These are phyloP conservation scores for Eudasyphora cyanicolor DNA, from an alignment of 2,888 invertebrate species.

Conservation along the genomic window DNA sequence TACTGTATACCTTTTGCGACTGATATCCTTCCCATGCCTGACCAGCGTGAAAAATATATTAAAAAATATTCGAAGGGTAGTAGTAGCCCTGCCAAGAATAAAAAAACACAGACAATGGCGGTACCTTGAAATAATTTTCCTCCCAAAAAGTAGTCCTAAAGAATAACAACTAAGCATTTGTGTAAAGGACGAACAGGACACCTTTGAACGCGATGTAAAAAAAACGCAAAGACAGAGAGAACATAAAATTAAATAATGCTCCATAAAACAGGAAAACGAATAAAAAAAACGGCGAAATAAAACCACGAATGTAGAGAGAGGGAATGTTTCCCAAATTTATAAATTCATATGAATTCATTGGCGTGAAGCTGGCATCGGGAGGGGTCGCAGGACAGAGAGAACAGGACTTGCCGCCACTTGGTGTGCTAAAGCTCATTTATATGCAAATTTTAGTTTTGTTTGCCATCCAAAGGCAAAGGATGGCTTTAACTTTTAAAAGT, in stretches of 20 bases:
- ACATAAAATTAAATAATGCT: conserved; percentile 34
- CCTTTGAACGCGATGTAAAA: neutral
- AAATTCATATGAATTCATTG: conserved; percentile 30
- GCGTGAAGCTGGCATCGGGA: neutral
- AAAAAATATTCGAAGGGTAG: neutral
- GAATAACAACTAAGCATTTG: conserved; percentile 20
- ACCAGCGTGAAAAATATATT: neutral
- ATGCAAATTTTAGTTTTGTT: conserved; percentile 58
- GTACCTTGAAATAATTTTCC: conserved; percentile 35
- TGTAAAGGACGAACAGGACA: conserved; percentile 8
- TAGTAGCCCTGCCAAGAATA: neutral
- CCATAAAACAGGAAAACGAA: neutral
- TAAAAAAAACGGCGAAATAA: neutral
- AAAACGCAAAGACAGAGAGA: neutral
- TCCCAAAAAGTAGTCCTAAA: neutral
- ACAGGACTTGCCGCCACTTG: neutral
- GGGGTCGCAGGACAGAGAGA: neutral
- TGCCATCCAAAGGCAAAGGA: neutral
- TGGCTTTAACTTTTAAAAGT: neutral
- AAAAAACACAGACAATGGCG: neutral
- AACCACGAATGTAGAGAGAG: neutral
- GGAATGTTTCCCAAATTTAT: conserved; percentile 9
- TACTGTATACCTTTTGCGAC: neutral
- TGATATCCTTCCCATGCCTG: neutral
- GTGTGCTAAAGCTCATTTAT: conserved; percentile 58